These are phyloP conservation scores for Rhorus exstirpatorius DNA, from an alignment of 2,888 invertebrate species.

Conservation along the genomic window DNA sequence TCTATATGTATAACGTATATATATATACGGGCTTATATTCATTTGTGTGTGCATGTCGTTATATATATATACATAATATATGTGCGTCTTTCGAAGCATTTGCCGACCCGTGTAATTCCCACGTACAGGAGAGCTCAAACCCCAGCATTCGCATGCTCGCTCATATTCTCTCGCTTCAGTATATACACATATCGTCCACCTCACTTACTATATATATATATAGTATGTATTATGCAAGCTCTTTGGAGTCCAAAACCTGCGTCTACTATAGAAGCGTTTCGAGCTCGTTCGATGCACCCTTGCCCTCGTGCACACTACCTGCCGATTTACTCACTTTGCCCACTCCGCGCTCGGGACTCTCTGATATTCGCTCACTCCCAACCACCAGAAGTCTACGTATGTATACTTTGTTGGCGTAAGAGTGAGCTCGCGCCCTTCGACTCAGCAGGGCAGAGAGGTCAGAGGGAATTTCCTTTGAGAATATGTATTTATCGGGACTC, in stretches of 20 bases:
- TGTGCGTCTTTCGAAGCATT: constrained; percentile 62
- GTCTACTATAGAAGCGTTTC: constrained; percentile 37
- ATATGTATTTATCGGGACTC: constrained; percentile 11
- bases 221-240: constrained; percentile 37
- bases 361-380: constrained; percentile 30
- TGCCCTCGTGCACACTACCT: constrained; percentile 46
- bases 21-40: constrained; percentile 6
- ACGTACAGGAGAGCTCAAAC: constrained; percentile 58
- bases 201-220: not conserved
- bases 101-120: constrained; percentile 67
- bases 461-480: constrained; percentile 6
- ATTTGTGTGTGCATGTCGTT: not conserved
- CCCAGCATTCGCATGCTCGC: constrained; percentile 51
- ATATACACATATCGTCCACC: constrained; percentile 10
- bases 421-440: constrained; percentile 22
- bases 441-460: constrained; percentile 33
- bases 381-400: constrained; percentile 15
- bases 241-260: constrained; percentile 26
- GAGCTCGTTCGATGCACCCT: constrained; percentile 61
- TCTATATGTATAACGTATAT: constrained; percentile 1
- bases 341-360: not conserved
- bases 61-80: not conserved
- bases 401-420: constrained; percentile 46
- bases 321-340: constrained; percentile 37
- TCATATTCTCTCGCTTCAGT: constrained; percentile 10